Percentiles rank a stretch among this genome's conserved stretches.
These are phyloP conservation scores for Rhaphigaster nebulosa DNA, from an alignment of 2,888 invertebrate genomes.

Conservation along the genomic window DNA sequence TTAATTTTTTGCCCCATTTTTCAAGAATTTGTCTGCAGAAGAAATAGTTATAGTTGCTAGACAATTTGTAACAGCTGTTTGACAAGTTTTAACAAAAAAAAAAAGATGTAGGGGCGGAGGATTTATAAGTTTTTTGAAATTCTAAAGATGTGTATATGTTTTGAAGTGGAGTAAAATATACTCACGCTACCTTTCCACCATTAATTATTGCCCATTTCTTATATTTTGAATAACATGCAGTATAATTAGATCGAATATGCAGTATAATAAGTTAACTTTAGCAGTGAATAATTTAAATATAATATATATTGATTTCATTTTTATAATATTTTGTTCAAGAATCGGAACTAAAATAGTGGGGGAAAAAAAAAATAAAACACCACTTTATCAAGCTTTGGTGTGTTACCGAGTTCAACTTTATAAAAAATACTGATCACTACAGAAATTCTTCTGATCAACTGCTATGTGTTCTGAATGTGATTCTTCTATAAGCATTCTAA, in stretches of 20 bases:
- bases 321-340: neutral
- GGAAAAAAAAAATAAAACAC: neutral
- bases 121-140: too few species aligned
- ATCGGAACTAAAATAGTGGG: neutral
- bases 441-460: conserved; percentile 1
- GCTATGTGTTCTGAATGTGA: neutral
- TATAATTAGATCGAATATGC: neutral
- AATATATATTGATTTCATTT: neutral
- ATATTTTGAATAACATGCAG: too few species aligned
- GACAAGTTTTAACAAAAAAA: too few species aligned
- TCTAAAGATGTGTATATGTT: too few species aligned
- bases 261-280: neutral
- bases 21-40: too few species aligned
- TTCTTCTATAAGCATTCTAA: conserved; percentile 18
- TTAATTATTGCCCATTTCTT: too few species aligned
- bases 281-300: neutral
- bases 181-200: too few species aligned
- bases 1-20: too few species aligned
- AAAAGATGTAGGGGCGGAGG: too few species aligned
- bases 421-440: neutral
- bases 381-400: neutral
- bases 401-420: neutral
- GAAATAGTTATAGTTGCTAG: too few species aligned
- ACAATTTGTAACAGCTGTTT: too few species aligned
- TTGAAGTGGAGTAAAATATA: too few species aligned